Conservation (phyloP, 2,113 vertebrate species). For the Arizona elegans region DNA sequence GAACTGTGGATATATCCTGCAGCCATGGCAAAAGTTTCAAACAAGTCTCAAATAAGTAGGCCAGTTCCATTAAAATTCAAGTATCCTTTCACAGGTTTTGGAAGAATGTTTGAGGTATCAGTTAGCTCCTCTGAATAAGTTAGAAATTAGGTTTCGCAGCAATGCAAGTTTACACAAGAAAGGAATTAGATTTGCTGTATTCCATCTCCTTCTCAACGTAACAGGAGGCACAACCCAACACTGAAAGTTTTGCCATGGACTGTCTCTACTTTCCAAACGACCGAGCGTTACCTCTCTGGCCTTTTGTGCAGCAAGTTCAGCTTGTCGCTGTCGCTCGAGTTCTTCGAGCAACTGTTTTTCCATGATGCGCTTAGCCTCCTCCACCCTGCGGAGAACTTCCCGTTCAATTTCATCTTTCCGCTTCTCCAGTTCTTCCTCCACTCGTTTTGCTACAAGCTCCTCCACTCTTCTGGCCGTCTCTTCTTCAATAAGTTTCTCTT, state of each 20-base stretch:
- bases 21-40: conserved; percentile 93
- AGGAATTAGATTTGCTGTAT: conserved; percentile 77
- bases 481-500: conserved; percentile 98
- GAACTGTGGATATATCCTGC: conserved; percentile 72
- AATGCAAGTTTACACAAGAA: conserved; percentile 74
- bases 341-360: conserved; percentile 99
- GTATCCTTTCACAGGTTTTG: conserved; percentile 78
- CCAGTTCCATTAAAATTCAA: conserved; percentile 76
- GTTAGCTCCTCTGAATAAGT: conserved; percentile 77
- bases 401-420: conserved; percentile 97
- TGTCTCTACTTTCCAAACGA: conserved; percentile 96
- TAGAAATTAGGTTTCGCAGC: conserved; percentile 76
- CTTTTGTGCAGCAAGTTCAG: conserved; percentile 95
- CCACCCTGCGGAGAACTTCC: conserved; percentile 95
- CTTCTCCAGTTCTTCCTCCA: conserved; percentile 98
- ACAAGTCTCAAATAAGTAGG: conserved; percentile 77
- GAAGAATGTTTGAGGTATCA: conserved; percentile 72
- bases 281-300: conserved; percentile 99
- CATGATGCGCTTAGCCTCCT: conserved; percentile 99
- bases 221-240: conserved; percentile 76
- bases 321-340: conserved; percentile 98
- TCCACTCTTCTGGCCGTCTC: conserved; percentile 97
- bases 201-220: conserved; percentile 77
- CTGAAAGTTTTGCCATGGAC: conserved; percentile 90
- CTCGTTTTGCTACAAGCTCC: conserved; percentile 94